Conservation (phyloP, 2,797 vertebrate species). For the Lepidocolaptes lacrymiger region DNA sequence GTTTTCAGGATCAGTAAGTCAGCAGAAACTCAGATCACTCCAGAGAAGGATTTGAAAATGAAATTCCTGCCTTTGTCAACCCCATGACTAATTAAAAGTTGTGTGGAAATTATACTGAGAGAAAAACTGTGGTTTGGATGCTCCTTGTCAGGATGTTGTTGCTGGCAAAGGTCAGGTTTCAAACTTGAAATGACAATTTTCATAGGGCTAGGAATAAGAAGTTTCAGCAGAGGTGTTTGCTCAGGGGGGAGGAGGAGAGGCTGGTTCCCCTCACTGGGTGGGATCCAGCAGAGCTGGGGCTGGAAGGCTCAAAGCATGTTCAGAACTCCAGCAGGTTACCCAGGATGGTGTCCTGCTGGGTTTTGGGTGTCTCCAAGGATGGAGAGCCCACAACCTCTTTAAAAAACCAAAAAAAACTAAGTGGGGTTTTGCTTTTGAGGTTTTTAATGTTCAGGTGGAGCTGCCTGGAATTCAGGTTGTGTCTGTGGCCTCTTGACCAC, state of each 20-base stretch:
- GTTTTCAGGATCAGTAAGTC: neutral
- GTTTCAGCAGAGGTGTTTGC: neutral
- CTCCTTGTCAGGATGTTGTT: neutral
- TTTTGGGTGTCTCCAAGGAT: neutral
- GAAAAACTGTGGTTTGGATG: neutral
- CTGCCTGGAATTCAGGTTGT: neutral
- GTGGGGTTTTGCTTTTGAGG: neutral
- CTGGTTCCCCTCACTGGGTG: neutral
- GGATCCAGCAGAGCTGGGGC: neutral
- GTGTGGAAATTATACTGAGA: neutral
- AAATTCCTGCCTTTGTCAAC: neutral
- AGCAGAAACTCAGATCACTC: neutral
- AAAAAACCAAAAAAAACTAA: neutral
- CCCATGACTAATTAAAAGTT: neutral
- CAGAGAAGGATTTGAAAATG: neutral
- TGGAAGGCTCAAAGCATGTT: neutral
- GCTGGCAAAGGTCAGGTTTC: neutral
- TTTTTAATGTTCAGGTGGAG: neutral
- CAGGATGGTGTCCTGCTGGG: no score
- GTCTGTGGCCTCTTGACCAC: neutral
- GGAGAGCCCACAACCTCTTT: neutral
- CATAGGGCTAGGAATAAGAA: neutral
- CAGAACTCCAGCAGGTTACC: neutral
- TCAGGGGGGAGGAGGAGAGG: neutral
- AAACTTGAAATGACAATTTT: neutral